Evolutionary conservation across 2,797 vertebrate species (phyloP), one percentile per base, ranked within the genome.

Genomic region (Sitta carolinensis): DNA sequence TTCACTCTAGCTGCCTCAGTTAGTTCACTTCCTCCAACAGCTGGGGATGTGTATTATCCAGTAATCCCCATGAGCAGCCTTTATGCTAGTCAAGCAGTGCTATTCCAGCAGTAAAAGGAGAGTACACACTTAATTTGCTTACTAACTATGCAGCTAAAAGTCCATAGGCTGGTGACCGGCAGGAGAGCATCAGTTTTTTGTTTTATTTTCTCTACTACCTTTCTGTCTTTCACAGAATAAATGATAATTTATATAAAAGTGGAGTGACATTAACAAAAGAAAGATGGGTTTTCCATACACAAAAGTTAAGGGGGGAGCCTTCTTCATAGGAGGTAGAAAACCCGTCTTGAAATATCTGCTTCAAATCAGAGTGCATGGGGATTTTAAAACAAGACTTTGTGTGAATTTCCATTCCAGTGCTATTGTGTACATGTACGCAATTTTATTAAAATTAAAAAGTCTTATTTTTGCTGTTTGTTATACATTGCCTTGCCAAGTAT

Each of bases 391-490:
- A 69, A 50, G 29, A 50, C 32, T 62, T 7, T 20, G 2, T 34
- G 12, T 67, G 61, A 75, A 47, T 78, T 88, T 90, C 62, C 54
- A 68, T 50, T 64, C 18, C 29, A 48, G 25, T 77, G 23, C 38
- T 78, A 1, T 72, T 90, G 16, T 0, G 0, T 90, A 57, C 25
- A 11, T 18, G 34, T 14, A 30, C 1, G 0, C 23, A 58, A 40
- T 40, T 40, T 40, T 79, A n/a, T 67, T 58, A 29, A 67, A 48
- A 57, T 18, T 48, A 6, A 18, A 57, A 58, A 42, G 22, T 38
- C n/a, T 45, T 78, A n/a, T 12, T 91, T 66, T 84, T 78, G 16
- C 42, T 66, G 4, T 47, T 21, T 68, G 5, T 58, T 75, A 54
- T 51, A 30, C 25, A 6, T 78, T 89, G n/a, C 14, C 18, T 90